Conservation (phyloP, 2,797 vertebrate genomes). For the Macropodus opercularis region DNA sequence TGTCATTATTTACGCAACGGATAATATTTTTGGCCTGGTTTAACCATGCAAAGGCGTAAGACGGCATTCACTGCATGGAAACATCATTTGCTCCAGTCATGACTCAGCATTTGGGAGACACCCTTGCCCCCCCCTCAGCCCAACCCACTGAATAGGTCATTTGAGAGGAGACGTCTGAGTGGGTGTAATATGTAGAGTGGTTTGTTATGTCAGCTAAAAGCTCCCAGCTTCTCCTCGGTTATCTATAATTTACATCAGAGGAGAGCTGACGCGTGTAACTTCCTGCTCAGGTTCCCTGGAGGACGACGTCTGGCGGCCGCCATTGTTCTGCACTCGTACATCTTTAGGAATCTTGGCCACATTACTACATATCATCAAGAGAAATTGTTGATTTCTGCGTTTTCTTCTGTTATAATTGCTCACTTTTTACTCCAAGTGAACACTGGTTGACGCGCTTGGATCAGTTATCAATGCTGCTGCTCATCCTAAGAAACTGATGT, state of each 20-base stretch:
- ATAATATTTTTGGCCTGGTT: not conserved
- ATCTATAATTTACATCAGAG: constrained; percentile 70
- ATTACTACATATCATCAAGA: constrained; percentile 6
- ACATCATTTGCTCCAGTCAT: constrained; percentile 25
- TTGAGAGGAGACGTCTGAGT: constrained; percentile 62
- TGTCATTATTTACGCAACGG: not conserved
- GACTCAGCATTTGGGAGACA: constrained; percentile 48
- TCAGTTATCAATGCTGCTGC: not conserved
- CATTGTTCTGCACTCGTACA: not conserved
- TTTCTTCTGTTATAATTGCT: not conserved
- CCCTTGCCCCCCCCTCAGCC: not conserved
- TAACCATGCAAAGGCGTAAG: not conserved
- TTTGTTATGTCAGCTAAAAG: constrained; percentile 74
- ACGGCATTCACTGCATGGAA: not conserved
- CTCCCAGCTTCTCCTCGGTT: constrained; percentile 51
- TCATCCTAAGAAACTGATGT: not conserved
- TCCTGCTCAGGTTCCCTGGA: constrained; percentile 47
- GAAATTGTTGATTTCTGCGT: not conserved
- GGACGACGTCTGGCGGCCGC: constrained; percentile 7
- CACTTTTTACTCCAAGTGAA: constrained; percentile 11
- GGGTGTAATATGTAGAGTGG: constrained; percentile 63
- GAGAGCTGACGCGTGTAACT: constrained; percentile 53
- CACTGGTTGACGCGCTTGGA: constrained; percentile 51
- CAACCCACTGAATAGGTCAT: constrained; percentile 45
- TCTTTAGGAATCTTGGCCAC: not conserved